phyloP scores from a whole-genome alignment of 2,113 vertebrate species.

The Dascyllus trimaculatus region DNA sequence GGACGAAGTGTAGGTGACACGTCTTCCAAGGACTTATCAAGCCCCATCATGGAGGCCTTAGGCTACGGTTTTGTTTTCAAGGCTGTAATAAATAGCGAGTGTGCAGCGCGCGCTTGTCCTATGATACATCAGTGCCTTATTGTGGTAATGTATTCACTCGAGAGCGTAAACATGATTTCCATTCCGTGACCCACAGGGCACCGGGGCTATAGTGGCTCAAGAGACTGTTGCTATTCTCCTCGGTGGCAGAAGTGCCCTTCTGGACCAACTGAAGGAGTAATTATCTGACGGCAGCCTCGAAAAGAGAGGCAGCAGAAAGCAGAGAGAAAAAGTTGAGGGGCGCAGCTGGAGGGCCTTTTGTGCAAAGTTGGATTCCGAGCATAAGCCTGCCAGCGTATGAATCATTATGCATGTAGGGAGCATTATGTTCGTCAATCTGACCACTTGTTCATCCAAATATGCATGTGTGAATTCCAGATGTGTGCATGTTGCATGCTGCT shows the following conservation, averaged over 20 bases:
- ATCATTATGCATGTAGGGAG: not conserved
- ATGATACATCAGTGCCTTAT: conserved; percentile 59
- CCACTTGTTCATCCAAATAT: not conserved
- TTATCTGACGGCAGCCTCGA: conserved; percentile 24
- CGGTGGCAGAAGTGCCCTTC: conserved; percentile 8
- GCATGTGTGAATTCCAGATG: accelerated
- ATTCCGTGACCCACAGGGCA: conserved; percentile 38
- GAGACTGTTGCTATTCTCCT: not conserved
- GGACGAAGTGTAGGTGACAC: conserved; percentile 7
- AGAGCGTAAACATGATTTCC: conserved; percentile 52
- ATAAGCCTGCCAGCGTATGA: not conserved
- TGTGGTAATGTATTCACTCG: conserved; percentile 50
- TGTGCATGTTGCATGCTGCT: not conserved
- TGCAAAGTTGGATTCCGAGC: not conserved
- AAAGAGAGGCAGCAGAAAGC: conserved; percentile 7
- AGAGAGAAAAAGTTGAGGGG: not conserved
- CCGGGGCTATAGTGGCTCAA: not conserved
- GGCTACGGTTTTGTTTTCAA: conserved; percentile 27
- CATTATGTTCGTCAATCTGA: not conserved
- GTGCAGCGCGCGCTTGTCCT: conserved; percentile 13
- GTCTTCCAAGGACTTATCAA: conserved; percentile 34
- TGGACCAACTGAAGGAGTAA: conserved; percentile 20
- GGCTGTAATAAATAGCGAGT: conserved; percentile 41
- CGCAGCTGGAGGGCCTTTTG: not conserved
- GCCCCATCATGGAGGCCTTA: conserved; percentile 7